phyloP scores from a whole-genome alignment of 2,888 invertebrate species.

The Eupithecia tripunctaria region DNA sequence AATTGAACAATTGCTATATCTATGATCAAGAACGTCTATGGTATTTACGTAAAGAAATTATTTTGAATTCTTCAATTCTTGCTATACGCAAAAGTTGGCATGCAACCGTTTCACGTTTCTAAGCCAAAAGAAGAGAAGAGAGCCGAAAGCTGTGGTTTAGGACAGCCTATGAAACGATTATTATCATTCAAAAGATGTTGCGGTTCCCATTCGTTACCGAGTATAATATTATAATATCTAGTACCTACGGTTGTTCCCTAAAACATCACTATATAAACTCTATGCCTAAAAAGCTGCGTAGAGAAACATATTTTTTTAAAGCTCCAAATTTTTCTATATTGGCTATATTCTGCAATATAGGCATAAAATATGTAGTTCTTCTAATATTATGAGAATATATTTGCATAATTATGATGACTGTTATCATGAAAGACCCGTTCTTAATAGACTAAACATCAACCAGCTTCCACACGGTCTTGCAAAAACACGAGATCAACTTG shows the following conservation, averaged over 20 bases:
- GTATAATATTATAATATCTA: too few relatives aligned
- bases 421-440: background rate
- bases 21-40: too few relatives aligned
- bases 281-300: background rate
- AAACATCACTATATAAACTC: too few relatives aligned
- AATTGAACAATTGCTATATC: too few relatives aligned
- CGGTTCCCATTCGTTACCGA: too few relatives aligned
- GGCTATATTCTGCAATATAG: too few relatives aligned
- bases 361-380: background rate
- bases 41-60: too few relatives aligned
- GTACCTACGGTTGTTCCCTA: too few relatives aligned
- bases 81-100: background rate
- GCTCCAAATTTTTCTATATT: too few relatives aligned
- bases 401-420: background rate
- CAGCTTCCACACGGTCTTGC: background rate
- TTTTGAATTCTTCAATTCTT: background rate
- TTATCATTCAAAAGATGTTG: background rate
- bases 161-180: too few relatives aligned
- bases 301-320: background rate
- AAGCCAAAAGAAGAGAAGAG: background rate
- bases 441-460: background rate
- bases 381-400: background rate
- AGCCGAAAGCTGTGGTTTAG: background rate
- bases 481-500: background rate
- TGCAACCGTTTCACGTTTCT: background rate